Conservation (phyloP, 2,797 vertebrate genomes). For the Intellagama lesueurii region DNA sequence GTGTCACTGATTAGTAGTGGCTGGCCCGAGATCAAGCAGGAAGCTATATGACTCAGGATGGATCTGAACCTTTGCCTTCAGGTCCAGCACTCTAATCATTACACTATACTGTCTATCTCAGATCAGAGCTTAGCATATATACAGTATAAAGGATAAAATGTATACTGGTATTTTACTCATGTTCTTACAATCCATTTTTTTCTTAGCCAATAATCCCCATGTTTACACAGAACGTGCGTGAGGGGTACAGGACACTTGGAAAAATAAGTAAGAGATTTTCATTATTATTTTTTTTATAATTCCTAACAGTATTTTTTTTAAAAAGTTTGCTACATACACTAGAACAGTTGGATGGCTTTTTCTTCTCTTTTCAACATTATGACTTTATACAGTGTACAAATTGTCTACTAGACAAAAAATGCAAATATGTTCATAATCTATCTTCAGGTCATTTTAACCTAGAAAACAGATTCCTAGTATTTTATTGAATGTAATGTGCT, state of each 20-base stretch:
- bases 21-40: too few relatives aligned
- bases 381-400: not conserved
- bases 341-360: not conserved
- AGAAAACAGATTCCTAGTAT: not conserved
- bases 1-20: too few relatives aligned
- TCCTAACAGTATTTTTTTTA: not conserved
- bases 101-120: too few relatives aligned
- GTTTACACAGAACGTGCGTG: conserved; percentile 88
- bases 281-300: not conserved
- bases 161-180: not conserved
- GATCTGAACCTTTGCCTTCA: too few relatives aligned
- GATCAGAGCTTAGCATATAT: too few relatives aligned
- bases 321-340: not conserved
- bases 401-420: not conserved
- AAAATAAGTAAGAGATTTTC: conserved; percentile 79
- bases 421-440: not conserved
- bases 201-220: conserved; percentile 87
- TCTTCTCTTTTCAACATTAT: not conserved
- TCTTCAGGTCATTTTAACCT: not conserved
- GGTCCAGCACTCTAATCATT: too few relatives aligned
- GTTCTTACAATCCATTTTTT: conserved; percentile 30
- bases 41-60: too few relatives aligned
- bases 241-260: conserved; percentile 87
- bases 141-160: too few relatives aligned
- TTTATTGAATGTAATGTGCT: not conserved